Base-by-base conservation (phyloP, 2,797 vertebrate species). In the Hydrolagus colliei region DNA sequence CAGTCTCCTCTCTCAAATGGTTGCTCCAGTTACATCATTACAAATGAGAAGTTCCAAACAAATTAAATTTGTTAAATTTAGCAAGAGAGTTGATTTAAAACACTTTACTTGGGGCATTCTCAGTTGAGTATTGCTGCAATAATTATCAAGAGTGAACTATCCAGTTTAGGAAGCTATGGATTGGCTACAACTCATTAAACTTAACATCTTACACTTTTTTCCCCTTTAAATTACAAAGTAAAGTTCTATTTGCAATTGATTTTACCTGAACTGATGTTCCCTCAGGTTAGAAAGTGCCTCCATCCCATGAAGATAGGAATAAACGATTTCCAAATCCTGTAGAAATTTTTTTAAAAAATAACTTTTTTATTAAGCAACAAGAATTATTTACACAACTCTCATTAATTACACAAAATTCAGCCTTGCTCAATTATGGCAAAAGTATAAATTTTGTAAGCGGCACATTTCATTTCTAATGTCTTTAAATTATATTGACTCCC, bases 241-340 rank as follows among this genome's bases (percentile, higher is more conserved):
- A 61, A 77, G 61, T 71, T 52, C 16, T 71, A 16, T n/a, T 65
- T 18, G 10, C 35, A 18, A 11, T 72, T n/a, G 62, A 32, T 65
- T 79, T 88, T 90, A 98, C 98, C 97, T 96, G 85, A 99, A 93
- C 89, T 99, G 98, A 91, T 98, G 98, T 85, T 99, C 98, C 72
- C 98, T 92, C 86, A 99, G 94, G 91, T 99, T 99, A 87, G 97
- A 99, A 89, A 99, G 91, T 27, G 98, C 98, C 92, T 99, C 98
- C 98, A 99, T 99, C 67, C 98, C 98, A 72, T 99, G 98, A 86
- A 99, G 94, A 90, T 99, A 99, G 0, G 97, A 99, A 91, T 99
- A 99, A 14, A 99, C 97, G 5, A 99, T 98, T 92, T 99, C 98
- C 94, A 99, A 91, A 91, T 99, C 97, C 98, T 99, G 91, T 86